Evolutionary conservation across 1,140 invertebrate genomes (phyloP).

Genomic region (Eciton burchellii): DNA sequence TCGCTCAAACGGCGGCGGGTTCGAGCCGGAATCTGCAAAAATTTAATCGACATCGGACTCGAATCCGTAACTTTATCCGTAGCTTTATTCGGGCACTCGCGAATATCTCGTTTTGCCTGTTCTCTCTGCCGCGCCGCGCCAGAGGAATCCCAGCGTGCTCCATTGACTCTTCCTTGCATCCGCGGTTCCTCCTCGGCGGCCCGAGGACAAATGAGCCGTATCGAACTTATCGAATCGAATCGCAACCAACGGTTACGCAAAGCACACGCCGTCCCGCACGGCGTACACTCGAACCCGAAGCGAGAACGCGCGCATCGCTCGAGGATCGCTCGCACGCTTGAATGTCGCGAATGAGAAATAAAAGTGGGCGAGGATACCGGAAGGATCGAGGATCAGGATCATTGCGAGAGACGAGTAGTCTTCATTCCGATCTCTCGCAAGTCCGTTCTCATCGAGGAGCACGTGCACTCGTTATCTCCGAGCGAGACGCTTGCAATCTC

Average conservation of each 20-base stretch:
- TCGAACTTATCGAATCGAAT: constrained; percentile 60
- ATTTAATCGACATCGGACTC: constrained; percentile 5
- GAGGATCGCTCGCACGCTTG: not conserved
- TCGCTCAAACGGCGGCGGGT: not conserved
- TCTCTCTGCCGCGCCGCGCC: constrained; percentile 8
- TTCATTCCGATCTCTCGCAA: no score
- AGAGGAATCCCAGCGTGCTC: constrained; percentile 3
- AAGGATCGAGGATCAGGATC: no score
- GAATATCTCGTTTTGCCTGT: constrained; percentile 2
- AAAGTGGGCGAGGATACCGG: no score
- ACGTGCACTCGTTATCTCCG: not conserved
- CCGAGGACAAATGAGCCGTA: constrained; percentile 49
- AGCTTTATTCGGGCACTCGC: not conserved
- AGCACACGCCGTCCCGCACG: not conserved
- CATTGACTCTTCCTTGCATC: constrained; percentile 11
- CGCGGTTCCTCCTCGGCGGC: not conserved
- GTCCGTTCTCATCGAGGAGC: no score
- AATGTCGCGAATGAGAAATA: no score
- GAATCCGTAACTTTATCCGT: constrained; percentile 19
- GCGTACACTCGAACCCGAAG: constrained; percentile 1
- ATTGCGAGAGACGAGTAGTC: no score
- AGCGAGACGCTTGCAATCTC: not conserved
- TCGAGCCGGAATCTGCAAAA: not conserved
- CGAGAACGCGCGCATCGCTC: not conserved
- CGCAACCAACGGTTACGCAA: constrained; percentile 25